Evolutionary conservation across 2,888 invertebrate genomes (phyloP), one percentile per base, ranked within the genome.

Genomic region (Marronus borbonicus): DNA sequence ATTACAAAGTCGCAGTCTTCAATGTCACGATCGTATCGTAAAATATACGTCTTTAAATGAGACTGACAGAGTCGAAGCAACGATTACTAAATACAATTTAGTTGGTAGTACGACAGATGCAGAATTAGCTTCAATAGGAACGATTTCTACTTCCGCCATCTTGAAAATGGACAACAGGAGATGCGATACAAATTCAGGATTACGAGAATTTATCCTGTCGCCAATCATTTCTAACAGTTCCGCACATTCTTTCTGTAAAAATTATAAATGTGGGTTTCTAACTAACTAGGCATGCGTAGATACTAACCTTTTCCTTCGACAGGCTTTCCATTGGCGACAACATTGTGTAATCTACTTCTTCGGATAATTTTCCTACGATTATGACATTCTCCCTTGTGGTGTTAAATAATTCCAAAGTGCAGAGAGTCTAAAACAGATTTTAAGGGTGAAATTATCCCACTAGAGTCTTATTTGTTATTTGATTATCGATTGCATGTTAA

Each of bases 111-210:
- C 66, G 36, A 65, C 49, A 12, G 84, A 84, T 44, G 86, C 85
- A 62, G 92, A 92, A 86, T 91, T 92, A 3, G 92, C 90, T 49
- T 93, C 93, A 31, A 96, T 94, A 89, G 95, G 93, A 82, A 95
- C 93, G 74, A 96, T 94, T 89, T 96, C 96, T 76, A 97, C 96
- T 90, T 96, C 96, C 76, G 96, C 96, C 91, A 97, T 95, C 90
- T 97, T 97, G 90, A 97, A 95, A 88, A 97, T 96, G 83, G 97
- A 97, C 78, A 97, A 91, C 52, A 96, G 91, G 80, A 96, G 93
- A 88, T 97, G 96, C 70, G 96, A 96, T 86, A 95, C 94, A 83
- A 97, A 94, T 86, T 96, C 95, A 82, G 95, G 94, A 88, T 96
- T 94, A 85, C 95, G 94, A 68, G 94, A 92, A 90, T 96, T 97